These are phyloP conservation scores for Mohoua ochrocephala DNA, from an alignment of 2,113 vertebrate genomes.

Conservation along the genomic window DNA sequence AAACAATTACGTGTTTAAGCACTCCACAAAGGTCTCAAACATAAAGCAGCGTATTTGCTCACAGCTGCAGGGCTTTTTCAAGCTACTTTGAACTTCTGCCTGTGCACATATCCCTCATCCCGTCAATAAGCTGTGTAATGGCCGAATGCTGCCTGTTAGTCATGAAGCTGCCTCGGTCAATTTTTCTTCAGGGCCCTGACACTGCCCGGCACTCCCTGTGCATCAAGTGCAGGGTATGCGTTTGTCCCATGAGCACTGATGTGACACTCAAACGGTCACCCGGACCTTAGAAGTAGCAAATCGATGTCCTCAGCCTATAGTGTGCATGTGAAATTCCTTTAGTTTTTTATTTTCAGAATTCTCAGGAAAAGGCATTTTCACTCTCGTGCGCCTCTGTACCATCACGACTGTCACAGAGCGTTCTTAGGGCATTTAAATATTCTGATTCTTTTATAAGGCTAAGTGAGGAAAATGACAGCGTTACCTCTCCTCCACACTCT, in stretches of 20 bases:
- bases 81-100: not conserved
- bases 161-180: not conserved
- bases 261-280: not conserved
- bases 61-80: not conserved
- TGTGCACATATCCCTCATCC: not conserved
- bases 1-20: not conserved
- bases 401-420: not conserved
- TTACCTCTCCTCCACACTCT: not conserved
- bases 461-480: not conserved
- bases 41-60: not conserved
- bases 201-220: not conserved
- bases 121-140: not conserved
- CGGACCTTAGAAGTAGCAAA: not conserved
- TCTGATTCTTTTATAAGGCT: not conserved
- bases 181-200: not conserved
- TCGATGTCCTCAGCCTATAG: not conserved
- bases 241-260: not conserved
- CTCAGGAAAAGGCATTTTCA: not conserved
- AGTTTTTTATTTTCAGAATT: not conserved
- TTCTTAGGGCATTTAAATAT: not conserved
- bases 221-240: not conserved
- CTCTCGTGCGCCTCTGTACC: not conserved
- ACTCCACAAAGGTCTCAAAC: not conserved
- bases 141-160: not conserved
- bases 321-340: not conserved